Base-by-base conservation (phyloP, 2,113 vertebrate genomes). In the Ceratotherium simum region DNA sequence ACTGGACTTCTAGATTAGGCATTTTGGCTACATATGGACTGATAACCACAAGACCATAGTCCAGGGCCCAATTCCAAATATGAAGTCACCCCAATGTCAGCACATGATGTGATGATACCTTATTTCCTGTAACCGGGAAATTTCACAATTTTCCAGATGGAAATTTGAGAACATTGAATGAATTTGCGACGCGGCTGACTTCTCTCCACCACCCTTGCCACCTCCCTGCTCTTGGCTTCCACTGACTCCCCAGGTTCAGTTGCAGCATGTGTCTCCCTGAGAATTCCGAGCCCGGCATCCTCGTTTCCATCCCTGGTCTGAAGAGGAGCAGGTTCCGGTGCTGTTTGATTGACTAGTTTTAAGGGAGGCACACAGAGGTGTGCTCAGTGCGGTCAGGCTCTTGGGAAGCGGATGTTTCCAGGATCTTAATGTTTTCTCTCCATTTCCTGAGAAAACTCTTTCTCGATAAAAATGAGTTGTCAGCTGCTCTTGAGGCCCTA, bases 381-480 rank as follows among this genome's bases (percentile, higher is more conserved):
- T 0, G 0, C n/a, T 67, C 46, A 2, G 3, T 46, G 20, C 0
- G 1, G 31, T 8, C 86, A 69, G 69, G 73, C 42, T 75, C 84
- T 80, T 25, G 84, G 86, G 48, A 80, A 76, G 65, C 4, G 4
- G 46, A 78, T 91, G 69, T 98, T 97, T 98, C 90, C 56, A 56
- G 56, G 29, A 36, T 79, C 25, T 95, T 96, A 93, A 96, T 84
- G 85, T 64, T 97, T 96, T 90, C 69, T 90, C 75, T 83, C 23
- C 18, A 33, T 0, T 83, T 97, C n/a, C 81, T 8, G 31, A 95
- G 89, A 62, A 97, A 97, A 94, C 33, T 1, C 56, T 94, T 95
- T 93, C 96, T 96, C 58, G 92, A 87, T 97, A 60, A 72, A 97
- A 95, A 98, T 96, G 93, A 96, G 96, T 58, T 97, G 92, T 95